Evolutionary conservation across 2,888 invertebrate species (phyloP), one percentile per base, ranked within the genome.

Genomic region (Melinaea marsaeus): DNA sequence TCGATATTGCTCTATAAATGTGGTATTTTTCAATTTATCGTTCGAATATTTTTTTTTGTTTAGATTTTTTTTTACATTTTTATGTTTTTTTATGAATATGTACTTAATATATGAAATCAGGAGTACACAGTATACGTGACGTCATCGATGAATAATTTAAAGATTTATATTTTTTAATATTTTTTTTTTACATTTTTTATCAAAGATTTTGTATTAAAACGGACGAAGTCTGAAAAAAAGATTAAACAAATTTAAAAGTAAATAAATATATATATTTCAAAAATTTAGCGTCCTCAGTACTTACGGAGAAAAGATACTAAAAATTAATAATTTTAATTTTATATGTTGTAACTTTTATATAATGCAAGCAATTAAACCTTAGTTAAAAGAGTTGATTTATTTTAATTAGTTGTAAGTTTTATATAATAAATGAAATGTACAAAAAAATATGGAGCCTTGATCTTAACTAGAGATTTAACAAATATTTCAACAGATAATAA

Each of bases 361-460:
- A 48, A 51, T 32, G 32, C 32, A 32, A 32, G 32, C 32, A 32
- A 32, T 51, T 51, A 32, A 32, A 51, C 22, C 32, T 51, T 51
- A 51, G 51, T 51, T 51, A 42, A 37, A 6, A 32, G 51, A 51
- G 51, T 51, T 51, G 51, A 51, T 46, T 61, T 65, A 56, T 57
- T 57, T 64, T 64, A 45, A n/a, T 48, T 60, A 62, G 37, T 51
- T 6, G 51, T 58, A 65, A 56, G 46, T 62, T 57, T 60, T 47
- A 62, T 55, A 37, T 33, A 55, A 56, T 59, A 46, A 57, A 60
- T 54, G 42, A 65, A 64, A 64, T 64, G 62, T 67, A 57, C 62
- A 67, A 64, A 61, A 57, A 62, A 46, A 58, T 60, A 51, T 55
- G 55, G 58, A 63, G 57, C 51, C 59, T 65, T 63, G 58, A 47